A percentile compares a stretch with the other conserved stretches of the same genome.
phyloP scores from a whole-genome alignment of 2,797 vertebrate genomes.

The Harpagifer antarcticus region DNA sequence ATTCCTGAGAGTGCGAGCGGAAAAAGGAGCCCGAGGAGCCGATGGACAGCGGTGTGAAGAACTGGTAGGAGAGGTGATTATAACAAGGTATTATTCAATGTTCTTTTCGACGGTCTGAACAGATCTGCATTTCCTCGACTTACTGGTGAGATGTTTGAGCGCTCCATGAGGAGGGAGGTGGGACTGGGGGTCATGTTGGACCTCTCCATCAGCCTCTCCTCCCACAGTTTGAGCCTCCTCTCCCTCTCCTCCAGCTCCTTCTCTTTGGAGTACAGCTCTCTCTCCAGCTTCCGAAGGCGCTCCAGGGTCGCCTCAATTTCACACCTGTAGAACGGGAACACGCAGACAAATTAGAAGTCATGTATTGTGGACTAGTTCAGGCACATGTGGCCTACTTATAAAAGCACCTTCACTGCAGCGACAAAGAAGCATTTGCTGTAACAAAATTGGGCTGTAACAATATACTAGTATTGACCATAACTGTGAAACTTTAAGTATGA shows the following conservation, averaged over 20 bases:
- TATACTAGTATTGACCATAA: no score
- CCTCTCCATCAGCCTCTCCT: slow-evolving; percentile 95
- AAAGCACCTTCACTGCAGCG: neutral
- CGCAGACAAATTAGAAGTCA: neutral
- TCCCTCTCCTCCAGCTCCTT: slow-evolving; percentile 97
- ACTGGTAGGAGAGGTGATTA: slow-evolving; percentile 83
- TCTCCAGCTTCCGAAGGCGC: slow-evolving; percentile 95
- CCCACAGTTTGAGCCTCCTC: slow-evolving; percentile 93
- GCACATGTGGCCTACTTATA: neutral
- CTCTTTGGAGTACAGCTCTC: slow-evolving; percentile 97
- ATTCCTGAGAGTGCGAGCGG: slow-evolving; percentile 98
- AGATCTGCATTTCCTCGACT: slow-evolving; percentile 19
- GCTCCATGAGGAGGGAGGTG: slow-evolving; percentile 77
- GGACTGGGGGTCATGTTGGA: slow-evolving; percentile 86
- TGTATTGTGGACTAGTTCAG: neutral
- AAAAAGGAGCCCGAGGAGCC: slow-evolving; percentile 94
- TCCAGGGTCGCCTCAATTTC: slow-evolving; percentile 98
- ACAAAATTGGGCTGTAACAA: no score
- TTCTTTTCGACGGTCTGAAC: neutral
- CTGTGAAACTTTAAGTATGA: neutral
- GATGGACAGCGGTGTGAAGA: slow-evolving; percentile 93
- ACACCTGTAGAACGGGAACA: slow-evolving; percentile 84
- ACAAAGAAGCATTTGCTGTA: neutral
- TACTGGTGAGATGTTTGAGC: slow-evolving; percentile 78
- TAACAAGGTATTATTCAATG: neutral